Conservation (phyloP, 1,140 invertebrate genomes). For the Penaeus chinensis region DNA sequence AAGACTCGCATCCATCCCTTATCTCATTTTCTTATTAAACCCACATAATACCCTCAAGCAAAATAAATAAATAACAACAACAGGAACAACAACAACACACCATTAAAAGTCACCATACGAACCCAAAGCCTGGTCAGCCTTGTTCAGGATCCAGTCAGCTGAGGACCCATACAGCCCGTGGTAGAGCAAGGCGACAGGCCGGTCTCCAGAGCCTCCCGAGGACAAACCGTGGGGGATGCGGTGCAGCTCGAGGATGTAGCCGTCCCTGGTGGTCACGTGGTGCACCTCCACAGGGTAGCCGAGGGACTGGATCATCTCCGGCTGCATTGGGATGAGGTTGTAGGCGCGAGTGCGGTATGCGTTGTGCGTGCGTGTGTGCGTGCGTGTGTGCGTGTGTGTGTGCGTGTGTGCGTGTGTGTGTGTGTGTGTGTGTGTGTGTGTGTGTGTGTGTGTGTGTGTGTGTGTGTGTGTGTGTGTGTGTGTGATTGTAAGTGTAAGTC, state of each 20-base stretch:
- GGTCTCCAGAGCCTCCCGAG: neutral
- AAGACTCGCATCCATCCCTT: neutral
- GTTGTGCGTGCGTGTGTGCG: too few relatives aligned
- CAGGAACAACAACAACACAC: neutral
- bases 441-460: conserved; percentile 13
- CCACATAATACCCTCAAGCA: too few relatives aligned
- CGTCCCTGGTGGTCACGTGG: conserved; percentile 56
- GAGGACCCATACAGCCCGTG: conserved; percentile 83
- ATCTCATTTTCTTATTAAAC: neutral
- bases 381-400: neutral
- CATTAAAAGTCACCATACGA: conserved; percentile 52
- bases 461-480: neutral
- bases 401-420: conserved; percentile 9
- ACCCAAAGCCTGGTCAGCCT: conserved; percentile 75
- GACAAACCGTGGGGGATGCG: conserved; percentile 46
- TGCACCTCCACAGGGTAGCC: conserved; percentile 58
- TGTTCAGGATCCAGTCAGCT: conserved; percentile 80
- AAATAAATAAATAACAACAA: neutral
- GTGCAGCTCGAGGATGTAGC: conserved; percentile 62
- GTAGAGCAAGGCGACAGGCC: conserved; percentile 75
- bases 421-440: conserved; percentile 2
- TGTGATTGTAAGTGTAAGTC: neutral
- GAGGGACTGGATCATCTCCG: conserved; percentile 44
- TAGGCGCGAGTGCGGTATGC: neutral
- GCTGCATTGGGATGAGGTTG: conserved; percentile 6